Percentiles rank a stretch among this genome's conserved stretches.
These are phyloP conservation scores for Tachysurus vachellii DNA, from an alignment of 2,113 vertebrate genomes.

Conservation along the genomic window DNA sequence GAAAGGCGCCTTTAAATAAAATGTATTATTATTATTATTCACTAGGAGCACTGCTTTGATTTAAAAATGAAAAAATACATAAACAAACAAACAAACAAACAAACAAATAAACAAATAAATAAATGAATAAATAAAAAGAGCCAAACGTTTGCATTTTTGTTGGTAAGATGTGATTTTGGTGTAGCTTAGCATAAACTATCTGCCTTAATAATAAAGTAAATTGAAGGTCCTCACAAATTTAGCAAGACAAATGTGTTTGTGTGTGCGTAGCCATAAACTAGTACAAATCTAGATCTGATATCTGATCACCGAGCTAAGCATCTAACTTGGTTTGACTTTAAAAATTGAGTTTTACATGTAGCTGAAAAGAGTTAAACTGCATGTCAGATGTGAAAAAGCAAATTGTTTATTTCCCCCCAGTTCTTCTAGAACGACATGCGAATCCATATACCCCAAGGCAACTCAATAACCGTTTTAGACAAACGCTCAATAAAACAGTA, in stretches of 20 bases:
- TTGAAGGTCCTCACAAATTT: too few relatives aligned
- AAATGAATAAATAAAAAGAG: neutral
- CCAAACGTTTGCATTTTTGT: neutral
- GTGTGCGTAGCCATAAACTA: neutral
- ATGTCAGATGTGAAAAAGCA: conserved; percentile 14
- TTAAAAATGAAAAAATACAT: too few relatives aligned
- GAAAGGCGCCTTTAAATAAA: too few relatives aligned
- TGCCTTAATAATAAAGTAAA: too few relatives aligned
- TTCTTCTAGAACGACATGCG: neutral
- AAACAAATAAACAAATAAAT: too few relatives aligned
- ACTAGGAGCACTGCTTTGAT: too few relatives aligned
- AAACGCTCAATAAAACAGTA: conserved; percentile 27
- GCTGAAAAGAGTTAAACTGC: neutral
- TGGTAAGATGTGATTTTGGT: neutral
- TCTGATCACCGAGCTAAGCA: neutral
- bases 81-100: too few relatives aligned
- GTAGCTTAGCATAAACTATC: too few relatives aligned
- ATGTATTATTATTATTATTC: too few relatives aligned
- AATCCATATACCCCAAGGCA: conserved; percentile 2
- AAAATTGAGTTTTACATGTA: neutral
- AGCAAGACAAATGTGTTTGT: neutral
- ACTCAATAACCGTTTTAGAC: conserved; percentile 13
- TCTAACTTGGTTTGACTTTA: neutral
- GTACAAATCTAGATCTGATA: neutral
- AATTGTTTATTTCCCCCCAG: neutral